Base-by-base conservation (phyloP, 2,113 vertebrate species). In the Ailurus styani region DNA sequence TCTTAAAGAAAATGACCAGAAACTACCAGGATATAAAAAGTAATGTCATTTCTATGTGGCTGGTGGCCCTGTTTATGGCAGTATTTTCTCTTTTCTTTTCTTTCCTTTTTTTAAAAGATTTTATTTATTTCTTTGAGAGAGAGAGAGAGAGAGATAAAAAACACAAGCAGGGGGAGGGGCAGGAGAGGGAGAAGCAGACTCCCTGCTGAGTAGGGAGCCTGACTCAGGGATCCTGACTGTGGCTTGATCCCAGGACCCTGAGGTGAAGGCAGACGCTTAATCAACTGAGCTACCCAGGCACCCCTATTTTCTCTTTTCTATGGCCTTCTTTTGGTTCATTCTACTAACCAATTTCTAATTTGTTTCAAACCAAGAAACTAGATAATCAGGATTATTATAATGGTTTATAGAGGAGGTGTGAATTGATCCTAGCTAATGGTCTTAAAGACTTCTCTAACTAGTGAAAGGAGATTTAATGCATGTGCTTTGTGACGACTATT, bases 351-450 rank as follows among this genome's bases (percentile, higher is more conserved):
- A 94, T 62, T 87, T 95, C n/a, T 83, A 96, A 82, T 93, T 85
- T 89, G 42, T 95, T 96, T 96, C 55, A 84, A 93, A 92, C 17
- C 37, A 85, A 90, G 64, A 91, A 81, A 75, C 14, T 66, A 79
- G 47, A 66, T 87, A 60, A 96, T 84, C 40, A 90, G 37, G 37
- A 95, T 57, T 86, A 68, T 54, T 79, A 9, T 87, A 86, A 86
- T 7, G 86, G 15, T 77, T 95, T 75, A 42, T 85, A 87, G 95
- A 83, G 42, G 7, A 75, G 66, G 73, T 91, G 3, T 34, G 87
- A 95, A 87, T 17, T 21, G 13, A 75, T 96, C 20, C 54, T 45
- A 73, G 88, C n/a, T 66, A 77, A 73, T 37, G 57, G 42, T 64
- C 72, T 82, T 52, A 73, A 5, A 55, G 68, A 57, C 29, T 52